Base-by-base conservation (phyloP, 1,140 invertebrate genomes). In the Patella vulgata region DNA sequence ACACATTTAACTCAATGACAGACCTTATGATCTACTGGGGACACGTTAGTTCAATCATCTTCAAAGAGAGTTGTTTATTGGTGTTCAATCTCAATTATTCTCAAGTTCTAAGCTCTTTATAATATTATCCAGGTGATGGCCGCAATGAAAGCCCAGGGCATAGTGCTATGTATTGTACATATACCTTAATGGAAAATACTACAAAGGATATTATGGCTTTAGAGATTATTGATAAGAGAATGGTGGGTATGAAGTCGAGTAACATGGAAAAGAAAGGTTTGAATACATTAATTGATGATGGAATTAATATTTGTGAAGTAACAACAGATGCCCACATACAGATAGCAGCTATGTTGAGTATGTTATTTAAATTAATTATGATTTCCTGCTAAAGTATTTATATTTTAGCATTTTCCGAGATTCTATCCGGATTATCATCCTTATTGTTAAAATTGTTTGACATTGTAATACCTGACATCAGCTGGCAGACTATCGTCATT, bases 181-280 rank as follows among this genome's bases (percentile, higher is more conserved):
- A 66, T 25, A 66, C 52, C 11, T 12, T 66, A n/a, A 61, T 62
- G 63, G 64, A 66, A 28, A 27, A 62, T 50, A 28, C 48, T 11
- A 39, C 44, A 23, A 62, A 51, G 33, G 51, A 66, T 14, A 66
- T 66, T 27, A 14, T 66, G 14, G 27, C 46, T 14, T 21, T 48
- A 2, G 14, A 54, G 8, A 66, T 42, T 8, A 14, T 57, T 28
- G 59, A 66, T 44, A 62, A 57, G 39, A 48, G 64, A 39, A 44
- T 42, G 46, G 51, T 47, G 8, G 46, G 57, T 5, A 31, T 33
- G 23, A 66, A 66, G 25, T 56, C 52, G 0, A 23, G 44, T 21
- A 52, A 30, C n/a, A 56, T 66, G 58, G 64, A 66, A 44, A 56
- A 56, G 39, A 36, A 36, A 14, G 33, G 36, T 25, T 21, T 61